Evolutionary conservation across 2,797 vertebrate genomes (phyloP).

Genomic region (Syndactyla subalaris): DNA sequence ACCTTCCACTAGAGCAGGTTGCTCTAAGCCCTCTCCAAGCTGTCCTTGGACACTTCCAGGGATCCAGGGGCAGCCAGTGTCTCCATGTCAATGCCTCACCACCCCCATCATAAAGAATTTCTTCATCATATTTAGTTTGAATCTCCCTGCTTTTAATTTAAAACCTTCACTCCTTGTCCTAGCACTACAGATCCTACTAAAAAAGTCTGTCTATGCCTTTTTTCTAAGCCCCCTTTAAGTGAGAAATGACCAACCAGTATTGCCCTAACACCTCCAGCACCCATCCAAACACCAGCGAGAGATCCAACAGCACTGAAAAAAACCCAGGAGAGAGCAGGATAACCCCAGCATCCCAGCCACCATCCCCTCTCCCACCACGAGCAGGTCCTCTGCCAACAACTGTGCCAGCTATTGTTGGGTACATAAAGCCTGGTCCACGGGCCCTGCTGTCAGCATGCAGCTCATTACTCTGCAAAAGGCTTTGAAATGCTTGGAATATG

Average conservation of each 20-base stretch:
- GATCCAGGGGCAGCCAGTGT: neutral
- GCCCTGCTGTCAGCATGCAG: neutral
- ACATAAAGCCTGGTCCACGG: neutral
- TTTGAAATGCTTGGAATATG: slow-evolving; percentile 50
- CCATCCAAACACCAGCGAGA: neutral
- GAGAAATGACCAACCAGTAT: neutral
- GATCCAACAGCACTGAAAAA: neutral
- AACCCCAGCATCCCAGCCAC: neutral
- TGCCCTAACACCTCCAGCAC: neutral
- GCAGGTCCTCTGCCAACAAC: neutral
- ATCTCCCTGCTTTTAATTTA: neutral
- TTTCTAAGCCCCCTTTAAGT: neutral
- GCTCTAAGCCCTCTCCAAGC: fast-evolving
- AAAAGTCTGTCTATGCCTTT: neutral
- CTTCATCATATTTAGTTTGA: neutral
- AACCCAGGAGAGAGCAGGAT: neutral
- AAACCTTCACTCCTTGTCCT: neutral
- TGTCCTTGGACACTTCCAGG: fast-evolving
- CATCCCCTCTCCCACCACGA: neutral
- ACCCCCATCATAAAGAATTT: neutral
- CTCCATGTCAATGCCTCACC: fast-evolving
- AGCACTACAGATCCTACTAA: fast-evolving
- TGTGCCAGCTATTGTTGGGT: slow-evolving; percentile 6
- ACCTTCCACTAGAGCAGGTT: fast-evolving
- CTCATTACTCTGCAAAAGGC: slow-evolving; percentile 45